Evolutionary conservation across 2,113 vertebrate genomes (phyloP).

Genomic region (Tinamus guttatus): DNA sequence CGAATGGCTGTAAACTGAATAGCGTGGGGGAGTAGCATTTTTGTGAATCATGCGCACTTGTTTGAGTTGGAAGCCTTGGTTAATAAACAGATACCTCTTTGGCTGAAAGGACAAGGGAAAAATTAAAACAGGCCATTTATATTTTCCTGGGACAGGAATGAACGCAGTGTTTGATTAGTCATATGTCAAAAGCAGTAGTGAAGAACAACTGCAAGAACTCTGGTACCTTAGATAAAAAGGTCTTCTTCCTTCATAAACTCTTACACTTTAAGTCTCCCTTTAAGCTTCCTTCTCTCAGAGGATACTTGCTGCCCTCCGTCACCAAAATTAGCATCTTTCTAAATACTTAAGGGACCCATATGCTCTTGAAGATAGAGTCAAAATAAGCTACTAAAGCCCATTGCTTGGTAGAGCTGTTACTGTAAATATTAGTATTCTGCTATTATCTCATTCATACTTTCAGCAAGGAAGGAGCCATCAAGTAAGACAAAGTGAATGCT

Average conservation of each 20-base stretch:
- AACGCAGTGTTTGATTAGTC: not conserved
- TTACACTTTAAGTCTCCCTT: not conserved
- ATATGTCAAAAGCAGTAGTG: not conserved
- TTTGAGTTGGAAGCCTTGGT: not conserved
- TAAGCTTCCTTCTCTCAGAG: not conserved
- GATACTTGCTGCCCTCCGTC: not conserved
- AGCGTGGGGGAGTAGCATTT: not conserved
- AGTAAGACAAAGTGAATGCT: not conserved
- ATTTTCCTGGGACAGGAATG: not conserved
- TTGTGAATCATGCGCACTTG: rapidly evolving
- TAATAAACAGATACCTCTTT: not conserved
- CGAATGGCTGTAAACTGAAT: not conserved
- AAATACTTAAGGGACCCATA: not conserved
- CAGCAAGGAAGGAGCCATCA: not conserved
- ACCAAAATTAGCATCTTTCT: not conserved
- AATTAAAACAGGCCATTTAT: not conserved
- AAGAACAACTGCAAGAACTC: not conserved
- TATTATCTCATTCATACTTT: not conserved
- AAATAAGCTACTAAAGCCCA: not conserved
- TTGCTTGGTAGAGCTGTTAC: not conserved
- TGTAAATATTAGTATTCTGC: not conserved
- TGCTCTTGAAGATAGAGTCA: not conserved
- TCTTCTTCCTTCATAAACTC: not conserved
- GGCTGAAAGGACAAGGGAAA: not conserved
- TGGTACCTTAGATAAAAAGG: not conserved